Evolutionary conservation across 2,888 invertebrate species (phyloP), one percentile per base, ranked within the genome.

Genomic region (Creontiades dilutus): DNA sequence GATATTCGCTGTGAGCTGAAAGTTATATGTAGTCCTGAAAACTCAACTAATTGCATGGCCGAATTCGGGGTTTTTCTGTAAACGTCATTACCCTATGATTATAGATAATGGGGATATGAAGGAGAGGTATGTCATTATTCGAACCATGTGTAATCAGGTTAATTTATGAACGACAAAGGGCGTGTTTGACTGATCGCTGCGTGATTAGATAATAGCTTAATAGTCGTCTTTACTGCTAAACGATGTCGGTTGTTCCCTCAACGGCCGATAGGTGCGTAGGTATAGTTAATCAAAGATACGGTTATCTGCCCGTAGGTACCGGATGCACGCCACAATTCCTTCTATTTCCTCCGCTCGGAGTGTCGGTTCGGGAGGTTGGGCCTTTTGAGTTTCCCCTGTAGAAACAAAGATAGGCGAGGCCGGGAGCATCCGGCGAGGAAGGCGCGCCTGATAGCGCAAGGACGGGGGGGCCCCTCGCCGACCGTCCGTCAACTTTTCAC

Each of bases 361-460:
- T n/a, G n/a, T n/a, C 19, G 19, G 68, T n/a, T 68, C 19, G 19
- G 68, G 68, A 19, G 19, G 68, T n/a, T 68, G n/a, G 68, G 68
- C 19, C 68, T 19, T 23, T 23, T n/a, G 9, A 27, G 19, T 68
- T 68, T 27, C 68, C 68, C 68, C 57, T 68, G 23, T 68, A 23
- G 68, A 68, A 78, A 78, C 78, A 78, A 78, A 78, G 78, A 78
- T 78, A 78, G 78, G 78, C 37, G 37, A 47, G 78, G 78, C 78
- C 78, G n/a, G 14, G 78, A 46, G 78, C 78, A 78, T 78, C 78
- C 78, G 78, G 78, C 19, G 78, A n/a, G 37, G 46, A 46, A 47
- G 47, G 78, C 47, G 78, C 47, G 78, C 78, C 46, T 46, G 78
- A 78, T 78, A 78, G 78, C 78, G 78, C 78, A 78, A 78, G 78